A percentile compares a stretch with the other conserved stretches of the same genome.
Conservation (phyloP, 2,888 invertebrate genomes). For the Acanthacorydalis orientalis region DNA sequence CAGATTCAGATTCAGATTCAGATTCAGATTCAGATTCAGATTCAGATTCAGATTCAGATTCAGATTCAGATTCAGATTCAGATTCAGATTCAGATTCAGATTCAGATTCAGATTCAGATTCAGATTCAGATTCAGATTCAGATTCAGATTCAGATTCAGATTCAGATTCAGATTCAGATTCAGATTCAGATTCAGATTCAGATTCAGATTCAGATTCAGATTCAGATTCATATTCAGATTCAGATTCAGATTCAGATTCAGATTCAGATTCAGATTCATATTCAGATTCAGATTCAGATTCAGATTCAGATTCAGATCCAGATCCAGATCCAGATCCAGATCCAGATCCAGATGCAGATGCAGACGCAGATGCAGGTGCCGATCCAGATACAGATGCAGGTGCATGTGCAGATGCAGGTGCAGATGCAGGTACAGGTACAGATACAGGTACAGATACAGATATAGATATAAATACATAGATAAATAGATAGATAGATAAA, state of each 20-base stretch:
- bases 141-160: constrained; percentile 13
- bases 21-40: constrained; percentile 18
- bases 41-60: constrained; percentile 15
- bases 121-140: constrained; percentile 9
- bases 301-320: too few species aligned
- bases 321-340: too few species aligned
- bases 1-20: constrained; percentile 16
- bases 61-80: constrained; percentile 13
- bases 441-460: too few species aligned
- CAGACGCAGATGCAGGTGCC: too few species aligned
- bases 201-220: not conserved
- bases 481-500: too few species aligned
- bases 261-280: not conserved
- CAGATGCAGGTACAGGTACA: too few species aligned
- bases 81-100: constrained; percentile 13
- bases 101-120: constrained; percentile 8
- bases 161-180: constrained; percentile 12
- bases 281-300: too few species aligned
- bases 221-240: not conserved
- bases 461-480: too few species aligned
- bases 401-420: too few species aligned
- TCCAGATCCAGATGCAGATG: too few species aligned
- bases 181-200: constrained; percentile 9
- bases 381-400: too few species aligned
- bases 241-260: not conserved